Percentiles rank a stretch among this genome's conserved stretches.
These are phyloP conservation scores for Chrysolina haemoptera DNA, from an alignment of 2,888 invertebrate species.

Conservation along the genomic window DNA sequence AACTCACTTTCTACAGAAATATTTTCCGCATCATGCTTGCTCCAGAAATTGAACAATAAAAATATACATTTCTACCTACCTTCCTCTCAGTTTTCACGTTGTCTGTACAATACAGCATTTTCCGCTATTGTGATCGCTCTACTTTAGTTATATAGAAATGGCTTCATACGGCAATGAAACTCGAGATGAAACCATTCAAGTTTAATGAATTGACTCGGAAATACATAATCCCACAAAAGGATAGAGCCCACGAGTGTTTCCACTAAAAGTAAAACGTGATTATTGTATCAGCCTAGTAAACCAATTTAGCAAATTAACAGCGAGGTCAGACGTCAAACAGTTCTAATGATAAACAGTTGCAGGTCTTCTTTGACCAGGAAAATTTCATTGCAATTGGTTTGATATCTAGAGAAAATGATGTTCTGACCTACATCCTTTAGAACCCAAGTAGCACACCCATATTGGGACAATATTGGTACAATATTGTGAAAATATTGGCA, in stretches of 20 bases:
- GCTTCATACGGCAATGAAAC: background rate
- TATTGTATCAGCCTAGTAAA: slow-evolving; percentile 19
- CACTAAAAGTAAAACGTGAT: slow-evolving; percentile 1
- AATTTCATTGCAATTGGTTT: background rate
- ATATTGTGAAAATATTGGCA: too few relatives aligned
- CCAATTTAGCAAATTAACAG: background rate
- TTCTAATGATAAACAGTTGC: slow-evolving; percentile 1
- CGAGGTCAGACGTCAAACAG: slow-evolving; percentile 24
- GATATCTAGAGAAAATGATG: background rate
- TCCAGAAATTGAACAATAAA: too few relatives aligned
- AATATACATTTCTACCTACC: too few relatives aligned
- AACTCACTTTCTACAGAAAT: too few relatives aligned
- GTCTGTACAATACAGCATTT: too few relatives aligned
- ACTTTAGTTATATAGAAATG: background rate
- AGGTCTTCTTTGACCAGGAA: background rate
- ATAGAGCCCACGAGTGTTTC: slow-evolving; percentile 9
- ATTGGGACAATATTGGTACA: too few relatives aligned
- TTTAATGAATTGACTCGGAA: slow-evolving; percentile 14
- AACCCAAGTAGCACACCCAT: too few relatives aligned
- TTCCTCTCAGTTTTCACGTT: too few relatives aligned
- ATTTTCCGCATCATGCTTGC: too few relatives aligned
- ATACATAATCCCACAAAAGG: background rate
- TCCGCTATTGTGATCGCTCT: background rate
- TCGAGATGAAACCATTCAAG: background rate
- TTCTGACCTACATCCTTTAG: background rate